phyloP scores from a whole-genome alignment of 2,113 vertebrate genomes.

The Gallinago undulata region DNA sequence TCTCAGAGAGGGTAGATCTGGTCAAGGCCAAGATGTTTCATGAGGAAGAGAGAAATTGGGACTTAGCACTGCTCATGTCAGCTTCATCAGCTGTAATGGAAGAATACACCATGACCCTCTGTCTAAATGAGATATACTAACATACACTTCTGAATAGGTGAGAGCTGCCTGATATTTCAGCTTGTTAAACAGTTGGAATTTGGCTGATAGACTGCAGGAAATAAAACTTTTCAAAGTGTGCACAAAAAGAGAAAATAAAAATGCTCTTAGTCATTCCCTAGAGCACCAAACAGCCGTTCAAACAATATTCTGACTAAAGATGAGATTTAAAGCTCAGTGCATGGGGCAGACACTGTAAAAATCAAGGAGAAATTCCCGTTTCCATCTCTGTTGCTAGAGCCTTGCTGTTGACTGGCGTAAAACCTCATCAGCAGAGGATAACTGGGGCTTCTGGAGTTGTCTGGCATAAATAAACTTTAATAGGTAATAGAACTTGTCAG shows the following conservation, averaged over 20 bases:
- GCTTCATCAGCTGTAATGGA: not conserved
- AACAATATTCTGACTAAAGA: not conserved
- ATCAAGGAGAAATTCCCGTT: not conserved
- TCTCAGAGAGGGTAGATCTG: not conserved
- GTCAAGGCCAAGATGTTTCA: not conserved
- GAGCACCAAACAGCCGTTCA: not conserved
- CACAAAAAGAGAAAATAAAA: slow-evolving; percentile 33
- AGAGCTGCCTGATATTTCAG: not conserved
- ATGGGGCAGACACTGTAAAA: not conserved
- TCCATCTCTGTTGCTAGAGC: not conserved
- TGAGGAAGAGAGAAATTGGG: not conserved
- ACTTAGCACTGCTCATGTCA: not conserved
- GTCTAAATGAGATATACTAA: not conserved
- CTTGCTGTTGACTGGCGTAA: not conserved
- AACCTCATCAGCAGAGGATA: not conserved
- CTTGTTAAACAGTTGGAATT: not conserved
- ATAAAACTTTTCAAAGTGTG: not conserved
- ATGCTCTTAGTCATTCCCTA: slow-evolving; percentile 24
- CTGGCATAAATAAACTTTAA: not conserved
- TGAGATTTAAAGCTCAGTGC: slow-evolving; percentile 8
- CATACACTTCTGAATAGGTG: not conserved
- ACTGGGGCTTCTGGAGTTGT: not conserved
- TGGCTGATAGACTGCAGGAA: not conserved
- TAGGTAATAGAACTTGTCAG: not conserved
- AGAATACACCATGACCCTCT: not conserved